Percentiles rank a stretch among this genome's conserved stretches.
phyloP scores from a whole-genome alignment of 1,140 invertebrate genomes.

The Coenobita brevimanus region DNA sequence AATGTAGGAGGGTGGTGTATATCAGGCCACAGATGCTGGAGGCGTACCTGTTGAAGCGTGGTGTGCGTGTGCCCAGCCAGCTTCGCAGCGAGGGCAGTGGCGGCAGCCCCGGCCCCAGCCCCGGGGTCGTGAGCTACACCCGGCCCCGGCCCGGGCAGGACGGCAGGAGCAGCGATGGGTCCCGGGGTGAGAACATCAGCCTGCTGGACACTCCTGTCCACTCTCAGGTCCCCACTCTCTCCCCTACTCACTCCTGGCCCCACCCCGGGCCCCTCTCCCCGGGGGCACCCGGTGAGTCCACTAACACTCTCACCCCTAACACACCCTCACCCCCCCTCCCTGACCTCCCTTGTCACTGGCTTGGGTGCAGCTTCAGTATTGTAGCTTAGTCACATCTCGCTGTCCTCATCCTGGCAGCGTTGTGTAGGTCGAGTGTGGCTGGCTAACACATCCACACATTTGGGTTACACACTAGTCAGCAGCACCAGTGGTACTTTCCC shows the following conservation, averaged over 20 bases:
- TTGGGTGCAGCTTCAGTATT: no score
- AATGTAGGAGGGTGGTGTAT: neutral
- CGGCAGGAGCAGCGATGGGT: conserved; percentile 45
- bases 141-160: conserved; percentile 46
- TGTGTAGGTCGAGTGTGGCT: no score
- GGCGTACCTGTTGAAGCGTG: neutral
- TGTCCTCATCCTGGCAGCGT: no score
- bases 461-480: no score
- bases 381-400: no score
- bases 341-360: no score
- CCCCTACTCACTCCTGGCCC: conserved; percentile 58
- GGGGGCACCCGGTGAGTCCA: conserved; percentile 59
- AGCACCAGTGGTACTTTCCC: no score
- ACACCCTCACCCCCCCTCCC: neutral
- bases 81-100: neutral
- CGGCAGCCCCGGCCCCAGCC: neutral
- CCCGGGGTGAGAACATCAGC: conserved; percentile 56
- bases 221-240: conserved; percentile 59
- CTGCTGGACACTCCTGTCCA: conserved; percentile 61
- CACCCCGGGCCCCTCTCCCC: conserved; percentile 55
- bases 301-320: neutral
- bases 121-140: conserved; percentile 49
- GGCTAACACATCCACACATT: no score
- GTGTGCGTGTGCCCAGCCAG: neutral
- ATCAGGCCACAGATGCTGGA: neutral